Base-by-base conservation (phyloP, 2,888 invertebrate genomes). In the Eulithis prunata region DNA sequence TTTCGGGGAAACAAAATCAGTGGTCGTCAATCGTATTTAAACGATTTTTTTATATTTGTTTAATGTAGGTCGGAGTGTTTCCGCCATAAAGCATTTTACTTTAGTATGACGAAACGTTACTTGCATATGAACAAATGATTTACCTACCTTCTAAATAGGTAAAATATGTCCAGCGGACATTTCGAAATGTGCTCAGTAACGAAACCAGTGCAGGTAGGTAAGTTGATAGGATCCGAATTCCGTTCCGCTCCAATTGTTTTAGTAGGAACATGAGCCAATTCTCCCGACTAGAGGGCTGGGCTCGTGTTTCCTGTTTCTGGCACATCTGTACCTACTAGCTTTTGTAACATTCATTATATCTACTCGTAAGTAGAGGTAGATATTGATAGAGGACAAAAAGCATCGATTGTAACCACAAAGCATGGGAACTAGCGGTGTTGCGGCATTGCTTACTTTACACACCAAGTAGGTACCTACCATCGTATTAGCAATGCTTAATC, bases 281-380 rank as follows among this genome's bases (percentile, higher is more conserved):
- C 96, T 96, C 96, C 21, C 96, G 86, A 95, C 88, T 95, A 94
- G 94, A 94, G 84, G 95, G 95, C 79, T 94, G 94, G 76, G 96
- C 95, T 71, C 88, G 75, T 95, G 66, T 96, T 96, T 87, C 96
- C 95, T 78, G 96, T 94, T 62, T 94, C 95, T 71, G 95, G 96
- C 85, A 88, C 95, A 76, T 94, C 64, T 21, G 57, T 43, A 45
- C n/a, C n/a, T n/a, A n/a, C 43, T 36, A 66, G 55, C 56, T 60
- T 95, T 95, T 90, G 90, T 55, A 45, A 59, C 10, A 41, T 41
- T 55, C 53, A 92, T 62, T 53, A 43, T 52, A 21, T 3, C 32
- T 62, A 2, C 21, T 21, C 21, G 21, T 21, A 57, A 13, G 47
- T 47, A 47, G 41, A 41, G 41, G 77, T 84, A 82, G 85, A 80